Evolutionary conservation across 2,113 vertebrate genomes (phyloP).

Genomic region (Typhlomys cinereus): DNA sequence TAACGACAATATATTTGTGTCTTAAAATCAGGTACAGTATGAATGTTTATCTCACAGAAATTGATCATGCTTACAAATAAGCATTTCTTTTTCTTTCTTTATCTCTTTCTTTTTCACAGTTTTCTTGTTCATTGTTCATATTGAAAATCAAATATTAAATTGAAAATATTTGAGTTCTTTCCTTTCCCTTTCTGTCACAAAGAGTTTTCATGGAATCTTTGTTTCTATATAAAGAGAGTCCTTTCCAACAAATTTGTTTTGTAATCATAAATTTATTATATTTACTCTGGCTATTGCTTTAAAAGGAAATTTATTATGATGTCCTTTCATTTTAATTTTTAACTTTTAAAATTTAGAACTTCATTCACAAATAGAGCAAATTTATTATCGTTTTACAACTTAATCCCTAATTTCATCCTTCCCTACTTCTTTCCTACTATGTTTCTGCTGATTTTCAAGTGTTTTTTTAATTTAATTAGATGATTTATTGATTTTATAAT

Average conservation of each 20-base stretch:
- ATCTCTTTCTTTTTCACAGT: neutral
- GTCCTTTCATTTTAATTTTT: slow-evolving; percentile 29
- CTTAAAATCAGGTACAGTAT: neutral
- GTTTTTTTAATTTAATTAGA: too few relatives aligned
- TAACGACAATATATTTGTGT: neutral
- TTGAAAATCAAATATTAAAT: slow-evolving; percentile 2
- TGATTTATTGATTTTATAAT: too few relatives aligned
- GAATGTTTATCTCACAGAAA: neutral
- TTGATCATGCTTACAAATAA: neutral
- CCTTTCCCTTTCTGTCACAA: neutral
- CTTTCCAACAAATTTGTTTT: neutral
- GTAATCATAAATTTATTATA: slow-evolving; percentile 3
- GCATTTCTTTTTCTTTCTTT: neutral
- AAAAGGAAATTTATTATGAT: neutral
- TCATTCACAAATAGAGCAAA: too few relatives aligned
- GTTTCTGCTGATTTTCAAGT: too few relatives aligned
- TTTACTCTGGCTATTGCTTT: neutral
- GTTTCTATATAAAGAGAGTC: neutral
- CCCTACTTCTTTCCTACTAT: too few relatives aligned
- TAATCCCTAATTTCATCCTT: too few relatives aligned
- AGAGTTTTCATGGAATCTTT: neutral
- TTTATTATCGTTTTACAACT: too few relatives aligned
- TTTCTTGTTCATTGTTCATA: neutral
- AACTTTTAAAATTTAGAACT: neutral
- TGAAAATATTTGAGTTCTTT: neutral